Percentiles rank a stretch among this genome's conserved stretches.
Conservation (phyloP, 2,888 invertebrate species). For the Epinotia ramella region DNA sequence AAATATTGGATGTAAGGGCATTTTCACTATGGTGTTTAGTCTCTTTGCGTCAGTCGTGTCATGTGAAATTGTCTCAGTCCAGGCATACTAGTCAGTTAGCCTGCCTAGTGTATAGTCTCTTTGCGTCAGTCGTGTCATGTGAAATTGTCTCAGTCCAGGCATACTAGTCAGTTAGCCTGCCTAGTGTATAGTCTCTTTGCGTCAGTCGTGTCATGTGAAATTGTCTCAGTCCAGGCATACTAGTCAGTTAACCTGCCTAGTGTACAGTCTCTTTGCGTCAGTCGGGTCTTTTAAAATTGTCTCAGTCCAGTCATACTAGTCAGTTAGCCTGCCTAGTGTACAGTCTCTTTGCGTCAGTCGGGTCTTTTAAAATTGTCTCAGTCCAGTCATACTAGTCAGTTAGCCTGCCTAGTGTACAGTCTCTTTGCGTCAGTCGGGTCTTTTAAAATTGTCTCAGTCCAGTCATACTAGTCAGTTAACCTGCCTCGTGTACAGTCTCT, state of each 20-base stretch:
- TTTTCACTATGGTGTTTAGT: neutral
- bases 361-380: constrained; percentile 1
- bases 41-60: neutral
- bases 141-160: constrained; percentile 14
- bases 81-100: neutral
- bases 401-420: neutral
- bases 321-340: too few species aligned
- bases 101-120: neutral
- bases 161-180: neutral
- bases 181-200: neutral
- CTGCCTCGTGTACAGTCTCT: neutral
- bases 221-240: constrained; percentile 13
- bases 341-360: neutral
- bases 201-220: constrained; percentile 1
- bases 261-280: neutral
- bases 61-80: constrained; percentile 9
- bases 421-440: neutral
- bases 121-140: neutral
- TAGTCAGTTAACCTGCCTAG: too few species aligned
- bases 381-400: constrained; percentile 9
- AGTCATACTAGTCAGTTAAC: neutral
- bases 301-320: constrained; percentile 10
- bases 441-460: constrained; percentile 5
- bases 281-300: constrained; percentile 2
- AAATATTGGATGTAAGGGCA: too few species aligned